Evolutionary conservation across 1,140 invertebrate genomes (phyloP).

Genomic region (Gerris buenoi): DNA sequence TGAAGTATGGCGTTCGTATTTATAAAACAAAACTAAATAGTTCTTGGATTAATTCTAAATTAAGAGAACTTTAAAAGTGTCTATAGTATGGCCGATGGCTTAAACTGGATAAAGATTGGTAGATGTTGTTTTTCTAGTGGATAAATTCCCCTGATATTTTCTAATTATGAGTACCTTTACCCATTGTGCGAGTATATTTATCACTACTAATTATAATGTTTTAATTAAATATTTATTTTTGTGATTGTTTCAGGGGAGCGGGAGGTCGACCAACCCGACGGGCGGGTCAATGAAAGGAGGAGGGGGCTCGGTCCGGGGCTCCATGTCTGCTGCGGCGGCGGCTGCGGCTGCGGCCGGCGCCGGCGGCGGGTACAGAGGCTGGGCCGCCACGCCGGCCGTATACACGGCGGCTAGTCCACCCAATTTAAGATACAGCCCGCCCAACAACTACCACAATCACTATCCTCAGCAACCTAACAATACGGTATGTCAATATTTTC

Average conservation of each 20-base stretch:
- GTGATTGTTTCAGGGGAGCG: neutral
- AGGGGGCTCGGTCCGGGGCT: neutral
- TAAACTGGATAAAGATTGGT: neutral
- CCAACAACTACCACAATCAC: neutral
- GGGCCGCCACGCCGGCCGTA: neutral
- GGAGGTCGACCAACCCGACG: neutral
- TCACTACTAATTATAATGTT: neutral
- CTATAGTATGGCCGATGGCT: neutral
- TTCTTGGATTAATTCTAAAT: too few relatives aligned
- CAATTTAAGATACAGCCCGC: neutral
- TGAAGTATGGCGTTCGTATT: too few relatives aligned
- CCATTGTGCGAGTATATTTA: neutral
- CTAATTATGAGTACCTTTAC: neutral
- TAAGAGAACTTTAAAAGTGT: neutral
- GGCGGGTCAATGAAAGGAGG: neutral
- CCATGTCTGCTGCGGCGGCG: neutral
- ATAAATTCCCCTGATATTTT: too few relatives aligned
- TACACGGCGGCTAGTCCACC: neutral
- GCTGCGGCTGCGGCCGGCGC: neutral
- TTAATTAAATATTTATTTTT: neutral
- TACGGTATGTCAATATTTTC: neutral
- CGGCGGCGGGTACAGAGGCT: neutral
- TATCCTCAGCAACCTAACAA: neutral
- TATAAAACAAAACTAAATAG: too few relatives aligned
- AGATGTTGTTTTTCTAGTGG: neutral